Evolutionary conservation across 2,113 vertebrate species (phyloP), one percentile per base, ranked within the genome.

Genomic region (Podiceps cristatus): DNA sequence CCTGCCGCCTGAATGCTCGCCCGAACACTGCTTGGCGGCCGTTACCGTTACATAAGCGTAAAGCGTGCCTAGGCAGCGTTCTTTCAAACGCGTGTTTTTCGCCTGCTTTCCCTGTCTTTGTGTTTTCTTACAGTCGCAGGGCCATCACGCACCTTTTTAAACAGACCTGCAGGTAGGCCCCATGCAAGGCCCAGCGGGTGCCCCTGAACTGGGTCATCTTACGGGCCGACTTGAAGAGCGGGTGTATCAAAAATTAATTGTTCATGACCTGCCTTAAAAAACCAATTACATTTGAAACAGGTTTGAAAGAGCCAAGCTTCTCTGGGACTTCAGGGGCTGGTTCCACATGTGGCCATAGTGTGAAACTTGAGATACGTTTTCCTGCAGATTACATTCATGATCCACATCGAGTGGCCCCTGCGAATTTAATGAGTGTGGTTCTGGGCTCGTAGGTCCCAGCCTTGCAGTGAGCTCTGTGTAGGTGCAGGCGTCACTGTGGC

Each of bases 381-480:
- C 3, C 4, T 47, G 24, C 27, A 9, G 20, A 3, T 73, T 3
- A 5, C 18, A 0, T 4, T 27, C 3, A 1, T 5, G 9, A 5
- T 7, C 17, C 6, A 3, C 25, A 23, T 62, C 3, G 0, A 3
- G 24, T 4, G 7, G 31, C 18, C 25, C 18, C 7, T 29, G 42
- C 8, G 31, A 2, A 13, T 5, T 4, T 10, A 1, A 9, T 1
- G 7, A 20, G 18, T 16, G 28, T 0, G 0, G 2, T 31, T 35
- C 40, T 13, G 23, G 12, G 28, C 45, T 59, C 1, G 0, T 9
- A 12, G n/a, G 22, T 31, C 27, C 22, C 47, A 50, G 60, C 31
- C 28, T 45, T 29, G 18, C 29, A 17, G 50, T 7, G 40, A 63
- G 28, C 37, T 33, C 15, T n/a, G 2, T 8, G 16, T 19, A 20